Evolutionary conservation across 1,140 invertebrate genomes (phyloP), one percentile per base, ranked within the genome.

Genomic region (Bilobella aurantiaca): DNA sequence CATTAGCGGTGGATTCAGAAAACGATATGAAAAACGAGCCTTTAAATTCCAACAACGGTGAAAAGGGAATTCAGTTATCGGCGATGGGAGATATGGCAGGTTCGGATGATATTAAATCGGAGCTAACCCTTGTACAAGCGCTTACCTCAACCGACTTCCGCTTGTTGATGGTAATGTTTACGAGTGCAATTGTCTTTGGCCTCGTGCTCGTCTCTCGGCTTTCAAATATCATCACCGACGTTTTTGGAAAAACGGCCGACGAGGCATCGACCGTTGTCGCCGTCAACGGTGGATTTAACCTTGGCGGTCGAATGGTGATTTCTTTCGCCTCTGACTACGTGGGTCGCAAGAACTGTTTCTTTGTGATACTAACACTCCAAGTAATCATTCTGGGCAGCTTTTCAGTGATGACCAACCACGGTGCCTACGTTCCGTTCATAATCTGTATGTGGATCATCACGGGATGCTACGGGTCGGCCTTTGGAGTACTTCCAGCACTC

Each of bases 281-380:
- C 3, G 67, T 72, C 59, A 72, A 72, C 30, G 70, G 70, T 3
- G 67, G 65, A 2, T 67, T 72, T 12, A 69, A 72, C 64, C 57
- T 72, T 3, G 65, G 47, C 3, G 70, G 70, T 42, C 65, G 70
- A 31, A 23, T 72, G 3, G 21, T 69, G n/a, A 63, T 72, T 28
- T 63, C 67, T 1, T 53, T 67, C 3, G 21, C 67, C 12, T 65
- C 62, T 1, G 70, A 72, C 42, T 69, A 65, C 32, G 37, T 72
- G 8, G 70, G 70, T 3, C 29, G 70, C n/a, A 69, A 69, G 63
- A 66, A 66, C 23, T 66, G 62, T 49, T 72, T 62, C 34, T 25
- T 69, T 1, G 29, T 67, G 3, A 58, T 72, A 63, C 46, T 72
- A 18, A 63, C 63, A 0, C 21, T 34, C 2, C 70, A 72, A 66